Evolutionary conservation across 2,888 invertebrate species (phyloP), one percentile per base, ranked within the genome.

Genomic region (Malthinus flaveolus): DNA sequence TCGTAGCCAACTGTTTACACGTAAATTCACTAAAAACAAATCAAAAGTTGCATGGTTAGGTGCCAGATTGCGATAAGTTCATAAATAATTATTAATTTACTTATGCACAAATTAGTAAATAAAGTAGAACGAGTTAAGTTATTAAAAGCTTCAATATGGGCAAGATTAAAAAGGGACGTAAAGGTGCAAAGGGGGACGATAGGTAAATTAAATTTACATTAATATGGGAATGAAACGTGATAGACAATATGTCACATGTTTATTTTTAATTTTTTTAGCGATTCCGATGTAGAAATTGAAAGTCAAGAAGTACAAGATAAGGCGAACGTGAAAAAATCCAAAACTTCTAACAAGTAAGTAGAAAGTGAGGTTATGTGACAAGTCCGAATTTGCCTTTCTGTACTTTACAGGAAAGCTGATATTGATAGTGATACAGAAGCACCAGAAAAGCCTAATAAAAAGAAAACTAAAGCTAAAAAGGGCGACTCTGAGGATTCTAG

Each of bases 141-240:
- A 64, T 62, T 65, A 32, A 60, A 62, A 48, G 58, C 48, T 68
- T 62, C 67, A 72, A 66, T 66, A 90, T 90, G 91, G 90, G 89
- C 75, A 91, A 91, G 82, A 84, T 88, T 77, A 91, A 90, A 85
- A 91, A 90, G 80, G 87, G 87, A 77, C 89, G 89, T 81, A 90
- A 90, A 83, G 86, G 85, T 79, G 84, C 83, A 76, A 84, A 84
- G 75, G 87, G 85, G 66, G 89, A 90, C 68, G 89, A 90, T 72
- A 86, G 87, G 90, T 90, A 81, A 84, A 83, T 78, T 46, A 70
- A 65, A 11, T 66, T 69, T 67, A 68, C 67, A 69, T 10, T 37
- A 66, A 63, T 63, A 49, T 65, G 72, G 68, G 65, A 60, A 36
- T 54, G 31, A 11, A 33, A 7, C 31, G 23, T 49, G 34, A 46